Evolutionary conservation across 2,797 vertebrate species (phyloP).

Genomic region (Protosalanx chinensis): DNA sequence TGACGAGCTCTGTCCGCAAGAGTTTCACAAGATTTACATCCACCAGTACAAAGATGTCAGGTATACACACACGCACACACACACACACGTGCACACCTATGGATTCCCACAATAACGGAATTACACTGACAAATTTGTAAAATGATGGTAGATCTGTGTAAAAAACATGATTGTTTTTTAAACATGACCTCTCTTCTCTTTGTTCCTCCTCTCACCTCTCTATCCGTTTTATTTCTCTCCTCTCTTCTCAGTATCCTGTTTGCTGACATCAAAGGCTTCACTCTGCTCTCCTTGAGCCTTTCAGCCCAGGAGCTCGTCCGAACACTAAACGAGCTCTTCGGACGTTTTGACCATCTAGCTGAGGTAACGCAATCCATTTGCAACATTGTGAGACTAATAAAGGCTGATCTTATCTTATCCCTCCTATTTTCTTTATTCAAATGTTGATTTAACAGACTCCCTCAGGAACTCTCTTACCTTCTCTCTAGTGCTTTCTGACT

Average conservation of each 20-base stretch:
- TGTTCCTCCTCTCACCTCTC: neutral
- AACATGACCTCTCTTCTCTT: neutral
- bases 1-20: slow-evolving; percentile 68
- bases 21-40: slow-evolving; percentile 78
- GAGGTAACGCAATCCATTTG: slow-evolving; percentile 55
- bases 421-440: neutral
- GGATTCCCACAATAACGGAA: too few relatives aligned
- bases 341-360: slow-evolving; percentile 72
- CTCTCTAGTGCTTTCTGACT: too few relatives aligned
- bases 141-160: neutral
- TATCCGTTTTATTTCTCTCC: neutral
- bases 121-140: neutral
- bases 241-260: slow-evolving; percentile 71
- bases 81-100: too few relatives aligned
- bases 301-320: slow-evolving; percentile 73
- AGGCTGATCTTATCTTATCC: too few relatives aligned
- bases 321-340: slow-evolving; percentile 77
- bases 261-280: slow-evolving; percentile 80
- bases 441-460: neutral
- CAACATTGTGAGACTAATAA: too few relatives aligned
- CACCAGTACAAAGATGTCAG: slow-evolving; percentile 78
- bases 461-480: neutral
- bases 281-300: slow-evolving; percentile 73
- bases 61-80: slow-evolving; percentile 41
- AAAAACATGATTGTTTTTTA: too few relatives aligned